These are phyloP conservation scores for Campopleginae sp. DNA, from an alignment of 2,888 invertebrate species.

Conservation along the genomic window DNA sequence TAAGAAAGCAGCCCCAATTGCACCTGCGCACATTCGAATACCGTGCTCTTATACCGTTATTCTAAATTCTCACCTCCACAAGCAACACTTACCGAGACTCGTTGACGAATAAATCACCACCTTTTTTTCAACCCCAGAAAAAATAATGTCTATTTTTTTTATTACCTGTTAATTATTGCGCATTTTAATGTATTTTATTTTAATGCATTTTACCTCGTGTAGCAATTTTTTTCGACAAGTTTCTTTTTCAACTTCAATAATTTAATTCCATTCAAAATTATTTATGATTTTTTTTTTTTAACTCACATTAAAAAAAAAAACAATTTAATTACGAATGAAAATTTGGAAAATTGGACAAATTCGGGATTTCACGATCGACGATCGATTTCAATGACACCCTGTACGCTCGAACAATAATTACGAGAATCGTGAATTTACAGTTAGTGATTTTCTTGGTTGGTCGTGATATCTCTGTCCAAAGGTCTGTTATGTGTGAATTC, in stretches of 20 bases:
- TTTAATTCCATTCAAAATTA: too few relatives aligned
- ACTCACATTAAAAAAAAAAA: too few relatives aligned
- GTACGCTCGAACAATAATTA: not conserved
- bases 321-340: too few relatives aligned
- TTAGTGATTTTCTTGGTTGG: conserved; percentile 39
- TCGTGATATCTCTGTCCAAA: conserved; percentile 60
- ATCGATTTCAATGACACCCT: not conserved
- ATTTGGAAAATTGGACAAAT: too few relatives aligned
- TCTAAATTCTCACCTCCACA: conserved; percentile 30
- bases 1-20: conserved; percentile 75
- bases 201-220: not conserved
- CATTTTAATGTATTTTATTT: not conserved
- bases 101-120: not conserved
- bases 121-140: not conserved
- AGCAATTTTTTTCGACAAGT: too few relatives aligned
- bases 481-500: conserved; percentile 42
- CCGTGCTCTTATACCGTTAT: conserved; percentile 19
- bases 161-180: not conserved
- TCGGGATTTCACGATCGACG: not conserved
- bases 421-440: conserved; percentile 18
- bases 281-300: too few relatives aligned
- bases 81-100: not conserved
- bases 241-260: too few relatives aligned
- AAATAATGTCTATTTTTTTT: not conserved
- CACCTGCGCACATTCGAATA: conserved; percentile 80